Base-by-base conservation (phyloP, 2,888 invertebrate genomes). In the Drosophila neonasuta region DNA sequence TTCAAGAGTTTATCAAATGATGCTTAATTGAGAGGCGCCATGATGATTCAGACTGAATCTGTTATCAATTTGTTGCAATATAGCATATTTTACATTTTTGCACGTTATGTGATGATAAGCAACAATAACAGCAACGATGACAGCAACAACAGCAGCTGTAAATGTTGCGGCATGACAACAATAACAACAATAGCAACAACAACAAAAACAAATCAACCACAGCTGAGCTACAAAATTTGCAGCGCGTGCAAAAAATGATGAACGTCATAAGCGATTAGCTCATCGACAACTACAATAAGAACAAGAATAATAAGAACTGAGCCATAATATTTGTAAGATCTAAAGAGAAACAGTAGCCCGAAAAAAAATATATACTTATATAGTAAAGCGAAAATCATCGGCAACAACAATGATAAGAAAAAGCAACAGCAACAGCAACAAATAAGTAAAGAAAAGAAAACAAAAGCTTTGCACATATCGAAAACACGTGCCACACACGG, bases 251-350 rank as follows among this genome's bases (percentile, higher is more conserved):
- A 74, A 66, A 80, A 86, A 83, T 67, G 66, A 36, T 65, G 60
- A 80, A 61, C 80, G 80, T 80, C 78, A 78, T 71, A 64, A 48
- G 60, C 45, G 86, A 81, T 81, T 81, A 86, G 81, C 81, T 81
- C 81, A 81, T 81, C 86, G 69, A 68, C 74, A 70, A 68, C 42
- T 69, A 61, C 51, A 66, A 49, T 49, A 74, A 66, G 41, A 50
- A 3, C 32, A 60, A 17, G 20, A 48, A 34, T 61, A 60, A 32
- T 32, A 63, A 63, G 30, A 41, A 62, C 46, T 6, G 48, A 80
- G 54, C 45, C 77, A 64, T 74, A 71, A 76, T 52, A 83, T 59
- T 59, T 77, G 67, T 74, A 62, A 80, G 68, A 68, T 52, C 52
- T 54, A 48, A 49, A 48, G 17, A 58, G 17, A 58, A 46, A 56